These are phyloP conservation scores for Trichoplusia ni DNA, from an alignment of 1,140 invertebrate genomes.

Conservation along the genomic window DNA sequence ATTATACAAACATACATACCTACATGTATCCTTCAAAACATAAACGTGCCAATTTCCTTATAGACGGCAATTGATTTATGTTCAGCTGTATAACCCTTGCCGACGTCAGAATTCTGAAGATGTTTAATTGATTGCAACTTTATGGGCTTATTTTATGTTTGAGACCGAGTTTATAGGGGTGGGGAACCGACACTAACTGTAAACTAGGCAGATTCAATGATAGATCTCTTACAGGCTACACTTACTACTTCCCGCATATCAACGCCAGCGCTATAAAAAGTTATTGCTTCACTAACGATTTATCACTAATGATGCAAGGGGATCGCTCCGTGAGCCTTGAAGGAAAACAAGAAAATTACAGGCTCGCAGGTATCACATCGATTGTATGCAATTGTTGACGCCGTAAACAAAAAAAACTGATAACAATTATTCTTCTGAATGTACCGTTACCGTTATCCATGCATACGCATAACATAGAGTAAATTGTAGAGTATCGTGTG, in stretches of 20 bases:
- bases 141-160: slow-evolving; percentile 39
- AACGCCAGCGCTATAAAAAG: slow-evolving; percentile 29
- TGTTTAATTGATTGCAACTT: slow-evolving; percentile 43
- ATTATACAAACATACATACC: neutral
- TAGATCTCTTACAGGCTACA: slow-evolving; percentile 32
- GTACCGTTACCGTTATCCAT: slow-evolving; percentile 11
- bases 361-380: neutral
- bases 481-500: slow-evolving; percentile 6
- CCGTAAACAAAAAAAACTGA: neutral
- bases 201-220: slow-evolving; percentile 25
- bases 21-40: slow-evolving; percentile 6
- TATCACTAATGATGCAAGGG: slow-evolving; percentile 19
- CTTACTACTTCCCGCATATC: slow-evolving; percentile 34
- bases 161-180: slow-evolving; percentile 32
- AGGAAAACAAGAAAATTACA: neutral
- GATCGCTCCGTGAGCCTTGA: neutral
- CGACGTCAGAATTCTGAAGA: slow-evolving; percentile 28
- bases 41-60: slow-evolving; percentile 29
- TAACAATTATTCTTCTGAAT: slow-evolving; percentile 1
- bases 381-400: slow-evolving; percentile 2
- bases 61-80: slow-evolving; percentile 36
- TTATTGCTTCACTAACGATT: slow-evolving; percentile 32
- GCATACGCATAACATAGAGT: slow-evolving; percentile 8
- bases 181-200: slow-evolving; percentile 21
- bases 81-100: slow-evolving; percentile 17